Conservation (phyloP, 2,888 invertebrate species). For the Lathronympha strigana region DNA sequence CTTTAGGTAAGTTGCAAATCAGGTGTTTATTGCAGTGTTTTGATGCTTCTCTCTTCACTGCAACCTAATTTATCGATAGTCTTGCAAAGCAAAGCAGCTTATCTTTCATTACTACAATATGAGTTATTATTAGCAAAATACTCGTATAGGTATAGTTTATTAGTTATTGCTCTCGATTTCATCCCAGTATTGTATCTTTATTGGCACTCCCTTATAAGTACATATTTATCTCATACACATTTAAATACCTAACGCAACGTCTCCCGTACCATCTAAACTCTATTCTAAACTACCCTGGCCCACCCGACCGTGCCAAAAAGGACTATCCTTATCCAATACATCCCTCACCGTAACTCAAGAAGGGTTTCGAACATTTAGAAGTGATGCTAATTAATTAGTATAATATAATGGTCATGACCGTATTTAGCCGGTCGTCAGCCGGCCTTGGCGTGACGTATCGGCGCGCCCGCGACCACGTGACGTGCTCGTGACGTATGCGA, state of each 20-base stretch:
- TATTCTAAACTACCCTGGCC: too few relatives aligned
- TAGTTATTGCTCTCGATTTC: neutral
- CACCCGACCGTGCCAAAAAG: too few relatives aligned
- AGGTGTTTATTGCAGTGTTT: neutral
- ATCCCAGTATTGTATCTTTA: too few relatives aligned
- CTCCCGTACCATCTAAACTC: too few relatives aligned
- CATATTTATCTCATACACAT: too few relatives aligned
- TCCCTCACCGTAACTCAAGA: too few relatives aligned
- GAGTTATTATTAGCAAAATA: too few relatives aligned
- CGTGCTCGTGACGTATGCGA: constrained; percentile 70
- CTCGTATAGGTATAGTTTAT: too few relatives aligned
- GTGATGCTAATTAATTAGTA: constrained; percentile 18
- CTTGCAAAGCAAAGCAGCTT: neutral
- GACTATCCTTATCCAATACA: neutral
- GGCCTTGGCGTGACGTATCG: constrained; percentile 75
- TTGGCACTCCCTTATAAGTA: too few relatives aligned
- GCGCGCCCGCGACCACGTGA: constrained; percentile 55
- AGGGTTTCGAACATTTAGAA: constrained; percentile 4
- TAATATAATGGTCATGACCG: constrained; percentile 47
- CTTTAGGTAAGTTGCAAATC: neutral
- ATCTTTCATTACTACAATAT: neutral
- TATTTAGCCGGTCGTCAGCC: constrained; percentile 51
- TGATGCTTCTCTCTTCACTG: neutral
- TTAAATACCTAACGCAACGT: too few relatives aligned
- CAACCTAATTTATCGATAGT: neutral